Evolutionary conservation across 2,797 vertebrate genomes (phyloP).

Genomic region (Xiphophorus birchmanni): DNA sequence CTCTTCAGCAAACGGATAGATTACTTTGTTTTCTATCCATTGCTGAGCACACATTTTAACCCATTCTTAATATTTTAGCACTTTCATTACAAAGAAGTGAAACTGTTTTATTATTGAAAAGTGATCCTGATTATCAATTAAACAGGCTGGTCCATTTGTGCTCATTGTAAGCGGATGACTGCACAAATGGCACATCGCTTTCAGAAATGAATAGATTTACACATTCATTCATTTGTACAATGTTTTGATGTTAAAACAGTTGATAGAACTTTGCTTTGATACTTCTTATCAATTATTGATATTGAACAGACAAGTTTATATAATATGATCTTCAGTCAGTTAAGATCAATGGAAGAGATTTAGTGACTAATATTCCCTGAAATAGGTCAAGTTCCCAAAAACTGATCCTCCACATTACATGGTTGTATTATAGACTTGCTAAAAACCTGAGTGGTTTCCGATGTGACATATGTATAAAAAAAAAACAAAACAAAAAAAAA

Average conservation of each 20-base stretch:
- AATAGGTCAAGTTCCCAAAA: neutral
- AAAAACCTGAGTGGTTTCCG: neutral
- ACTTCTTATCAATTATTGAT: neutral
- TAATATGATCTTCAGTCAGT: neutral
- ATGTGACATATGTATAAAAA: neutral
- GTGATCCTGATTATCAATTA: neutral
- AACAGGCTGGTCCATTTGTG: neutral
- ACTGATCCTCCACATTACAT: neutral
- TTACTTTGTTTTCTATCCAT: neutral
- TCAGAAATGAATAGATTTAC: neutral
- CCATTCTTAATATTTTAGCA: neutral
- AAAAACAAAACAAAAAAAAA: neutral
- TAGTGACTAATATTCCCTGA: neutral
- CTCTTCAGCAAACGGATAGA: neutral
- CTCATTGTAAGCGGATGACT: neutral
- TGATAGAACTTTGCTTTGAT: neutral
- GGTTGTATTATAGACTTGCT: neutral
- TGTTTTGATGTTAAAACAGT: neutral
- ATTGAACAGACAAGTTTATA: neutral
- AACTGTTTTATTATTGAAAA: neutral
- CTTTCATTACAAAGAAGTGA: neutral
- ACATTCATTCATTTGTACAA: neutral
- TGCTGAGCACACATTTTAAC: neutral
- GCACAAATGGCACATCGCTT: neutral
- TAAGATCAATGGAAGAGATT: neutral